These are phyloP conservation scores for Formica exsecta DNA, from an alignment of 1,140 invertebrate genomes.

Conservation along the genomic window DNA sequence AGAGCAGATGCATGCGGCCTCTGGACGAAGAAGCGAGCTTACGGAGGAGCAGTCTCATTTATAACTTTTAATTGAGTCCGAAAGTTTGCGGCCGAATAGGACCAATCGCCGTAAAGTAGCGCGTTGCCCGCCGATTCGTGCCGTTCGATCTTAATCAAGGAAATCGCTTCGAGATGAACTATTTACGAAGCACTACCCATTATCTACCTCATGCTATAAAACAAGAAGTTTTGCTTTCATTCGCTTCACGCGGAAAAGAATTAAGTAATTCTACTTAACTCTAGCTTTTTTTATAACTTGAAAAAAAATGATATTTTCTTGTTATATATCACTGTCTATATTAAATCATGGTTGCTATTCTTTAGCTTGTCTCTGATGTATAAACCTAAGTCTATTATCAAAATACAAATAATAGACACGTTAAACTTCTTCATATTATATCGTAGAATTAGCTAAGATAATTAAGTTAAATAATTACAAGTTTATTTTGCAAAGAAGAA, in stretches of 20 bases:
- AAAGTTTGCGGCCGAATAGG: slow-evolving; percentile 67
- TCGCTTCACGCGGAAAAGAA: not conserved
- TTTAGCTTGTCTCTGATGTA: not conserved
- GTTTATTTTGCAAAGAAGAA: not conserved
- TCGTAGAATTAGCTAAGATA: not conserved
- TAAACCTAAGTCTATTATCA: not conserved
- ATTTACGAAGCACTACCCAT: slow-evolving; percentile 14
- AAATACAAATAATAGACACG: not conserved
- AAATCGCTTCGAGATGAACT: slow-evolving; percentile 58
- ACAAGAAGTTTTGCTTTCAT: slow-evolving; percentile 7
- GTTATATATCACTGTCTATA: not conserved
- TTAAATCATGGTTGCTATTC: not conserved
- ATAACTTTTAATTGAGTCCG: slow-evolving; percentile 79
- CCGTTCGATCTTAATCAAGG: slow-evolving; percentile 61
- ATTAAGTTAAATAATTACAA: not conserved
- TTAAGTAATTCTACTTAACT: not conserved
- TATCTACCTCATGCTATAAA: slow-evolving; percentile 17
- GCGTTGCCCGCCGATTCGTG: slow-evolving; percentile 32
- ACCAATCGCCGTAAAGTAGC: slow-evolving; percentile 41
- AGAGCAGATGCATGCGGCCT: slow-evolving; percentile 47
- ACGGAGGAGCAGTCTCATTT: slow-evolving; percentile 73
- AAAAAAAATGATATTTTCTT: slow-evolving; percentile 8
- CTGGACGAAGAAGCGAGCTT: slow-evolving; percentile 65
- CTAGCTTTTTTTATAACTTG: not conserved
- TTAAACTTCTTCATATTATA: not conserved